Percentiles rank a stretch among this genome's conserved stretches.
phyloP scores from a whole-genome alignment of 2,113 vertebrate species.

The Phainopepla nitens region DNA sequence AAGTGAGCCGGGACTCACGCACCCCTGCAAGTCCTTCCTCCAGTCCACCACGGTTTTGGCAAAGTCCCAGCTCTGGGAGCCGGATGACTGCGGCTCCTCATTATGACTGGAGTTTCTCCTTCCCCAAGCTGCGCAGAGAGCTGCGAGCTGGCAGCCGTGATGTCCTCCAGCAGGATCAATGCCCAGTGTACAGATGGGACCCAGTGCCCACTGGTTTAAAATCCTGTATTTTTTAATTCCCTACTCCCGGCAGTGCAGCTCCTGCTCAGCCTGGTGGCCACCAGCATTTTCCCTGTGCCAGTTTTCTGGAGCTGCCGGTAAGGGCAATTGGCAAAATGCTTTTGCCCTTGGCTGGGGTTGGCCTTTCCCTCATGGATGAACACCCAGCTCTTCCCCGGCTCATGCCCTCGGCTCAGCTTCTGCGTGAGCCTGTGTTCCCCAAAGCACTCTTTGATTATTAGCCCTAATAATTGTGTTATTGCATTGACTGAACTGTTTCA shows the following conservation, averaged over 20 bases:
- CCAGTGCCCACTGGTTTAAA: neutral
- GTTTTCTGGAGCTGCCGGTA: fast-evolving
- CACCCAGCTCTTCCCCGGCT: fast-evolving
- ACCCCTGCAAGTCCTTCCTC: neutral
- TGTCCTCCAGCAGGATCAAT: neutral
- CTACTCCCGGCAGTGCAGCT: neutral
- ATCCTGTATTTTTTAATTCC: neutral
- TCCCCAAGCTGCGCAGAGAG: neutral
- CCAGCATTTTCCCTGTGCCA: neutral
- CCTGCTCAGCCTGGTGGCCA: neutral
- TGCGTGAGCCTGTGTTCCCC: fast-evolving
- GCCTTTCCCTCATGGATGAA: neutral
- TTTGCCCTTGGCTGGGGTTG: neutral
- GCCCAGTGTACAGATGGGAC: neutral
- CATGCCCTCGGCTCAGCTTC: neutral
- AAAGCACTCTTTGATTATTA: constrained; percentile 29
- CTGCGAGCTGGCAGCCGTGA: neutral
- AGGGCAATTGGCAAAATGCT: neutral
- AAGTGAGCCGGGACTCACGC: neutral
- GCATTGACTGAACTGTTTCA: neutral
- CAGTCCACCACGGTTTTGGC: neutral
- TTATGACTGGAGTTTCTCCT: constrained; percentile 25
- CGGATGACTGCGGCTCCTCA: constrained; percentile 28
- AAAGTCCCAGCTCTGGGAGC: constrained; percentile 16
- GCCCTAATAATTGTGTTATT: constrained; percentile 48